These are phyloP conservation scores for Lutjanus argentimaculatus DNA, from an alignment of 2,797 vertebrate genomes.

Conservation along the genomic window DNA sequence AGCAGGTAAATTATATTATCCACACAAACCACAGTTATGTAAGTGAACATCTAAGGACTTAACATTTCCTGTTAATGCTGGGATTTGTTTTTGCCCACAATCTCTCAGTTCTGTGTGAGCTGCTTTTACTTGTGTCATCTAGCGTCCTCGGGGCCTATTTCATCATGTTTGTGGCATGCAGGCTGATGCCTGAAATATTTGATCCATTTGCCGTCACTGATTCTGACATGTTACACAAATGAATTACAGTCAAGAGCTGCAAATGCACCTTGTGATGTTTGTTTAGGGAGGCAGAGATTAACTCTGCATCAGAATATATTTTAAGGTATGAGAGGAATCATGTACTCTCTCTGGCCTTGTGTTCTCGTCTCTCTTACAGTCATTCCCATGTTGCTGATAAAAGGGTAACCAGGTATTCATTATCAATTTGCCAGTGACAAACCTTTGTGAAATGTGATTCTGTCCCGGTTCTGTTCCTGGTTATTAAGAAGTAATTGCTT, in stretches of 20 bases:
- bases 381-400: not conserved
- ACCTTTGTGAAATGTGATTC: not conserved
- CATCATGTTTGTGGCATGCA: constrained; percentile 7
- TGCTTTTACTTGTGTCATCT: not conserved
- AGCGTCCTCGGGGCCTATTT: not conserved
- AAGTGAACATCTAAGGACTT: constrained; percentile 8
- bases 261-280: not conserved
- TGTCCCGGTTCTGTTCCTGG: not conserved
- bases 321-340: not conserved
- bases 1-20: constrained; percentile 46
- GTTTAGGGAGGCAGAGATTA: constrained; percentile 19
- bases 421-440: not conserved
- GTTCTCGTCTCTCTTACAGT: not conserved
- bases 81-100: not conserved
- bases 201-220: constrained; percentile 17
- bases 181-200: constrained; percentile 25
- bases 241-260: not conserved
- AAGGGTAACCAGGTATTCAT: not conserved
- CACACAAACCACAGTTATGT: constrained; percentile 22
- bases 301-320: constrained; percentile 15
- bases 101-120: not conserved
- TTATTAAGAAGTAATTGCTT: not conserved
- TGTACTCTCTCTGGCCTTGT: not conserved
- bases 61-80: not conserved
- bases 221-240: constrained; percentile 31